These are phyloP conservation scores for Coenonympha glycerion DNA, from an alignment of 2,888 invertebrate species.

Conservation along the genomic window DNA sequence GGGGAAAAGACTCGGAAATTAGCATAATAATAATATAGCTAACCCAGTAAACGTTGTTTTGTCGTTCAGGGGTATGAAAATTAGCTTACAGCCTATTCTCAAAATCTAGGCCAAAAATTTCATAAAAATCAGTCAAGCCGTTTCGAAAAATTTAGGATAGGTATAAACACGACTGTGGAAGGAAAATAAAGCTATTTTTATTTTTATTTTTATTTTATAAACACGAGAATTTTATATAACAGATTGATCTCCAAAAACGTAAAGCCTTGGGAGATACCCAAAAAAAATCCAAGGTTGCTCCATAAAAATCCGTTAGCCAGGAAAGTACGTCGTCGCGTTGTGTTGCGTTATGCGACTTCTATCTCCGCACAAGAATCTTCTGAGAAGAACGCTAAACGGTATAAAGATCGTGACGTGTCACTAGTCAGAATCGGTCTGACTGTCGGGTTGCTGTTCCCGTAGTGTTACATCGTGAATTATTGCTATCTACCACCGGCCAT, in stretches of 20 bases:
- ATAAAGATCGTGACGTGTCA: constrained; percentile 27
- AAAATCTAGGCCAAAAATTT: no score
- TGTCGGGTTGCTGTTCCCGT: constrained; percentile 10
- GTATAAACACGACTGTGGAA: no score
- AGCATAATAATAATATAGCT: no score
- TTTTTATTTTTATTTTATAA: no score
- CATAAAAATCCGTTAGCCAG: constrained; percentile 6
- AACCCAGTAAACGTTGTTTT: no score
- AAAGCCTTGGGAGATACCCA: constrained; percentile 10
- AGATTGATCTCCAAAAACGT: constrained; percentile 7
- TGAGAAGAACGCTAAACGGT: constrained; percentile 26
- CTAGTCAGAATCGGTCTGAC: constrained; percentile 19
- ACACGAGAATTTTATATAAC: no score
- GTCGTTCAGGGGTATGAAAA: no score
- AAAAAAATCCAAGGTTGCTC: constrained; percentile 11
- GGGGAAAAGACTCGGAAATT: background rate
- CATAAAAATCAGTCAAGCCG: no score
- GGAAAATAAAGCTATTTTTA: no score
- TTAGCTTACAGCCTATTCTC: no score
- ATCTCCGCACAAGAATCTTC: constrained; percentile 19
- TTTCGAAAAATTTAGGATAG: no score
- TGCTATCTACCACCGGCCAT: constrained; percentile 23
- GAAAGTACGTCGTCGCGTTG: background rate
- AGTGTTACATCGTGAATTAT: constrained; percentile 22
- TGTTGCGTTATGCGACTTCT: constrained; percentile 8